A percentile compares a stretch with the other conserved stretches of the same genome.
These are phyloP conservation scores for Periparus ater DNA, from an alignment of 2,797 vertebrate genomes.

Conservation along the genomic window DNA sequence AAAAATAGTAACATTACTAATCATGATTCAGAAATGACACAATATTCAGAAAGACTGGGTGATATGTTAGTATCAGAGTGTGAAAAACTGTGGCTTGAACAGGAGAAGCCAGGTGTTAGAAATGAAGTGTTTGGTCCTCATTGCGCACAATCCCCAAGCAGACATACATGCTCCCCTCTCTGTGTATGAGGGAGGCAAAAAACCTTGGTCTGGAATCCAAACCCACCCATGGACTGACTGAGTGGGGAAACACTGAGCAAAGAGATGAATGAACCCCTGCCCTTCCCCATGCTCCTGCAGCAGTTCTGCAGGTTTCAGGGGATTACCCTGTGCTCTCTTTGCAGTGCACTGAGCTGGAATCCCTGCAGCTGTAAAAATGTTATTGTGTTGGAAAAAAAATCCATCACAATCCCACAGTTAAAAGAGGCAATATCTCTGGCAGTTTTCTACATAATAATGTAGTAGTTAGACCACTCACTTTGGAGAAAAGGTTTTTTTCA, in stretches of 20 bases:
- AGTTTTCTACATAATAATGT: background rate
- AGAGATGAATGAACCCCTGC: background rate
- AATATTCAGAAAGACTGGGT: background rate
- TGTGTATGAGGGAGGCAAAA: background rate
- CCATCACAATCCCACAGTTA: background rate
- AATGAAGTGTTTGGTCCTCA: background rate
- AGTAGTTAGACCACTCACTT: background rate
- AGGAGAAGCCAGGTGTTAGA: background rate
- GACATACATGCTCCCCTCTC: background rate
- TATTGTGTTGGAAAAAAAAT: background rate
- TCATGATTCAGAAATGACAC: background rate
- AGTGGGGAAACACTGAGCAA: background rate
- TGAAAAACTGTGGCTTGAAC: background rate
- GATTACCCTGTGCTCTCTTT: background rate
- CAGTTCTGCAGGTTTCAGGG: background rate
- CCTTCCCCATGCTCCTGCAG: background rate
- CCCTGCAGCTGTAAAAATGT: background rate
- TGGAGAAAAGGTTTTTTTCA: background rate
- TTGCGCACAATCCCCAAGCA: background rate
- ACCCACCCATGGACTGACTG: background rate
- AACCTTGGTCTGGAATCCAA: background rate
- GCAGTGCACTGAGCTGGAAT: background rate
- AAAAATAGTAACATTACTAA: background rate
- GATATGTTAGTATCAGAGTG: background rate
- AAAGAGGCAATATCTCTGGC: background rate